These are phyloP conservation scores for Ephestia elutella DNA, from an alignment of 1,140 invertebrate species.

Conservation along the genomic window DNA sequence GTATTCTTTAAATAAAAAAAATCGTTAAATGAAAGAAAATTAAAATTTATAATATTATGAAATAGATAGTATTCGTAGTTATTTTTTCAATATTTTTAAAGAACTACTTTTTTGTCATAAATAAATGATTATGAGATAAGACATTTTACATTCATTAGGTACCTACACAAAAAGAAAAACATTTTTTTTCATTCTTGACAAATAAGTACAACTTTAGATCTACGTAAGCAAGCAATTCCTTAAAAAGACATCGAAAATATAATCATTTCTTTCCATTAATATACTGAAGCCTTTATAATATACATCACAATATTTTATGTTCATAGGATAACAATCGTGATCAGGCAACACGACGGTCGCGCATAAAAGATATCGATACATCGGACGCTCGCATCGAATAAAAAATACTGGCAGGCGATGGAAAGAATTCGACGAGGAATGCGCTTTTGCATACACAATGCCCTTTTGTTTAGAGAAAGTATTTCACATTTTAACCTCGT, in stretches of 20 bases:
- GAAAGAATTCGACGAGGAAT: slow-evolving; percentile 65
- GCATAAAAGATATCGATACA: slow-evolving; percentile 61
- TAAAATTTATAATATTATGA: too few species aligned
- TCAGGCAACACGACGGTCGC: slow-evolving; percentile 55
- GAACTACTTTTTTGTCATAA: too few species aligned
- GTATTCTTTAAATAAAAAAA: too few species aligned
- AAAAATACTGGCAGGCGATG: slow-evolving; percentile 62
- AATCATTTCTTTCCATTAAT: slow-evolving; percentile 2
- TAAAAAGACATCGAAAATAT: not conserved
- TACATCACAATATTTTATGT: slow-evolving; percentile 36
- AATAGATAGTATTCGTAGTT: too few species aligned
- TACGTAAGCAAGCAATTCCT: not conserved
- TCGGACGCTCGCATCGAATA: slow-evolving; percentile 44
- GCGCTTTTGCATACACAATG: slow-evolving; percentile 71
- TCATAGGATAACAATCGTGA: slow-evolving; percentile 59
- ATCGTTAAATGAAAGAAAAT: too few species aligned
- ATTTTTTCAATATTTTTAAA: too few species aligned
- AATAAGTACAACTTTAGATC: not conserved
- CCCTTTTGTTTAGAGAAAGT: slow-evolving; percentile 72
- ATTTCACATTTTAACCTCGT: slow-evolving; percentile 66
- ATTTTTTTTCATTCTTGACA: too few species aligned
- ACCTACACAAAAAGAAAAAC: too few species aligned
- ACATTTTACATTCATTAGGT: too few species aligned
- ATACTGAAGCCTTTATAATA: slow-evolving; percentile 14
- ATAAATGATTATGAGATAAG: too few species aligned